These are phyloP conservation scores for Coregonus sp. DNA, from an alignment of 2,797 vertebrate species.

Conservation along the genomic window DNA sequence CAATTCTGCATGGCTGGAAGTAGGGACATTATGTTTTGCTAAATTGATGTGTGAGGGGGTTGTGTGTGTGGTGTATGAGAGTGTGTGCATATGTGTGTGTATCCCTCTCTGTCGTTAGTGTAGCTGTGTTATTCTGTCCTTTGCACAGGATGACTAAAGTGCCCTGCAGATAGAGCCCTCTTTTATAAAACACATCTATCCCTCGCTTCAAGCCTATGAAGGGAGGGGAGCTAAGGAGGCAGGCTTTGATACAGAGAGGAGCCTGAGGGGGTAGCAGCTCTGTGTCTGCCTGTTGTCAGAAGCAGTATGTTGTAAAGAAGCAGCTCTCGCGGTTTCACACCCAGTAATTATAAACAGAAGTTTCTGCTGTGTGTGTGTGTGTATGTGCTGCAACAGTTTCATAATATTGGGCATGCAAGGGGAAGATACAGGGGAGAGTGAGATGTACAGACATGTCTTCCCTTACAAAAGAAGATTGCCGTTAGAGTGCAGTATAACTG, in stretches of 20 bases:
- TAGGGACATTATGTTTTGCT: conserved; percentile 33
- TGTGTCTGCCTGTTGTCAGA: conserved; percentile 30
- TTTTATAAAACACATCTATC: conserved; percentile 58
- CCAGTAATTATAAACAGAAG: conserved; percentile 11
- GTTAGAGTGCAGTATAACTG: too few relatives aligned
- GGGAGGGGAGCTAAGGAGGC: conserved; percentile 29
- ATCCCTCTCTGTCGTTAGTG: conserved; percentile 34
- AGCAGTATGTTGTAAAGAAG: conserved; percentile 22
- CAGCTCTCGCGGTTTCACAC: conserved; percentile 18
- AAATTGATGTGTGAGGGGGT: conserved; percentile 29
- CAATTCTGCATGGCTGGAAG: conserved; percentile 26
- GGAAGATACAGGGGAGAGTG: background rate
- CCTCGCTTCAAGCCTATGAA: conserved; percentile 33
- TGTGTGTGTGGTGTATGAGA: conserved; percentile 1
- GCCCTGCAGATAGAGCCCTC: conserved; percentile 28
- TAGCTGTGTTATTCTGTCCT: conserved; percentile 38
- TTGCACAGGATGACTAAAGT: conserved; percentile 48
- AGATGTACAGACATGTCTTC: background rate
- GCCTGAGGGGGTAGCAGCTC: conserved; percentile 26
- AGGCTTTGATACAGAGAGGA: conserved; percentile 38
- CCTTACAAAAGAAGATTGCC: too few relatives aligned
- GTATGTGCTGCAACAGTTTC: background rate
- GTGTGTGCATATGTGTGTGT: conserved; percentile 16
- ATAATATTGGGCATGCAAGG: background rate
- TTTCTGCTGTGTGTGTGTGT: background rate